phyloP scores from a whole-genome alignment of 2,113 vertebrate genomes.

The Sisor rabdophorus region DNA sequence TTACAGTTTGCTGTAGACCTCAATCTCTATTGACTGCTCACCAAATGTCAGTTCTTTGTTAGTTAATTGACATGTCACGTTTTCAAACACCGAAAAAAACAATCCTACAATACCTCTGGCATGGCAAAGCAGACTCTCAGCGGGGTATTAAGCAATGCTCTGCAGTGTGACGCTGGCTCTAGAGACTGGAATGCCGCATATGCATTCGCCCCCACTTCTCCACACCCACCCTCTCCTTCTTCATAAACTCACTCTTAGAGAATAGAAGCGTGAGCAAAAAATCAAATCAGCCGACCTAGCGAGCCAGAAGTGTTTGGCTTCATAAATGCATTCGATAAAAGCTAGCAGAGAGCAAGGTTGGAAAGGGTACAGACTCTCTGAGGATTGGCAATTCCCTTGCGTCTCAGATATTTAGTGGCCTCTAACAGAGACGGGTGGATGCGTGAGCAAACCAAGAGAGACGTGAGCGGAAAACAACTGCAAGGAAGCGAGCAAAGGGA shows the following conservation, averaged over 20 bases:
- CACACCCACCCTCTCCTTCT: background rate
- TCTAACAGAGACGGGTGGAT: constrained; percentile 39
- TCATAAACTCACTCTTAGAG: constrained; percentile 17
- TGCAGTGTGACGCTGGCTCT: constrained; percentile 35
- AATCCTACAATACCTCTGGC: background rate
- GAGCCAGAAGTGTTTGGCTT: constrained; percentile 43
- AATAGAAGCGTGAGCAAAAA: constrained; percentile 19
- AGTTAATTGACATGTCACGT: constrained; percentile 9
- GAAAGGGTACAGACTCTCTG: constrained; percentile 50
- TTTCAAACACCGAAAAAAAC: background rate
- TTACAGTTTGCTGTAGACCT: background rate
- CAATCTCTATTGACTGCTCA: background rate
- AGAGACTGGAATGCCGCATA: constrained; percentile 24
- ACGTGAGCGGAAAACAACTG: constrained; percentile 46
- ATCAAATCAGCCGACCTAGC: constrained; percentile 50
- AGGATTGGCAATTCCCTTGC: constrained; percentile 50
- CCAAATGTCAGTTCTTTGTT: constrained; percentile 12
- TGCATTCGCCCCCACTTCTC: constrained; percentile 30
- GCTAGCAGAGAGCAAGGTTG: constrained; percentile 43
- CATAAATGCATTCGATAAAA: constrained; percentile 51
- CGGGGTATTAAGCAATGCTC: constrained; percentile 33
- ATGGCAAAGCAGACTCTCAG: constrained; percentile 14
- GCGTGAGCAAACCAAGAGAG: constrained; percentile 41
- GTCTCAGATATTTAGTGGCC: constrained; percentile 50
- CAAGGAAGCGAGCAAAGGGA: background rate